These are phyloP conservation scores for Eretmochelys imbricata DNA, from an alignment of 2,113 vertebrate genomes.

Conservation along the genomic window DNA sequence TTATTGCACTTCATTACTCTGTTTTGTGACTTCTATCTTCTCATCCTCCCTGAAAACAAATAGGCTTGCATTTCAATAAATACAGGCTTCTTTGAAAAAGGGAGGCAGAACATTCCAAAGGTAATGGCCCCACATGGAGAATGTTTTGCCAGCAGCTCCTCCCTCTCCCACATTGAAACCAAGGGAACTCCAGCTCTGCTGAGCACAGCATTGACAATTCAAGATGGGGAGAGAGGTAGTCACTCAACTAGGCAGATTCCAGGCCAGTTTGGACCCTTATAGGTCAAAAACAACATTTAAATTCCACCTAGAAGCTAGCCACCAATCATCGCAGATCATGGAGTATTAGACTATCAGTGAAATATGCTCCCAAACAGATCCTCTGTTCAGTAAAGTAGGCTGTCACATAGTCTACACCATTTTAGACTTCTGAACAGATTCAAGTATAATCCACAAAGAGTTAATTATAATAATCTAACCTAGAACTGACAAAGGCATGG, in stretches of 20 bases:
- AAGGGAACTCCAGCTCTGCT: not conserved
- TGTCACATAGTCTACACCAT: not conserved
- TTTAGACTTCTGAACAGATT: not conserved
- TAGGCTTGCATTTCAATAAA: not conserved
- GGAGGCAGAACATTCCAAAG: not conserved
- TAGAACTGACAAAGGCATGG: not conserved
- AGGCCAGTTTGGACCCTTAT: not conserved
- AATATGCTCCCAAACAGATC: fast-evolving
- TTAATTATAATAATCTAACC: not conserved
- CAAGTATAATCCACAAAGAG: not conserved
- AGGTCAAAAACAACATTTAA: not conserved
- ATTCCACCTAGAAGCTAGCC: not conserved
- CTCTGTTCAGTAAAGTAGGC: not conserved
- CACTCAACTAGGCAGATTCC: not conserved
- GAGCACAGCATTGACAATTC: not conserved
- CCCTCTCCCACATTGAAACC: not conserved
- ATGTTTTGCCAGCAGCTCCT: not conserved
- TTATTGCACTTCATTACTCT: not conserved
- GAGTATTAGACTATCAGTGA: not conserved
- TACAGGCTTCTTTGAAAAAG: not conserved
- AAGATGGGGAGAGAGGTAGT: not conserved
- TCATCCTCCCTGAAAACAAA: not conserved
- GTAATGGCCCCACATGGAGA: not conserved
- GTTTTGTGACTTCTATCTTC: not conserved
- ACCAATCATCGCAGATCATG: not conserved